Conservation (phyloP, 2,888 invertebrate genomes). For the Lymantria monacha region DNA sequence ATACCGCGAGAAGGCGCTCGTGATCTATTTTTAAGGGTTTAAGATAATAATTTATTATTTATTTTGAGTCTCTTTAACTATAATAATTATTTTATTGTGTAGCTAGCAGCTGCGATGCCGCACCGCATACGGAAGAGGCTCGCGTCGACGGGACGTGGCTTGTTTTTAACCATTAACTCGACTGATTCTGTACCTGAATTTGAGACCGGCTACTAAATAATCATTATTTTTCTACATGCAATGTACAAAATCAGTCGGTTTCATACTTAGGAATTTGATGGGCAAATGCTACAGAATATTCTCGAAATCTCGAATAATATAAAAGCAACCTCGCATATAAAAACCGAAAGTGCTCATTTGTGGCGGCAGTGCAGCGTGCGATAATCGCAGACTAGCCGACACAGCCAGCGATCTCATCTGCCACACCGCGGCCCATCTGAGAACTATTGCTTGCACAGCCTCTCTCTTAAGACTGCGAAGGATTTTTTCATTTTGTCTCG, state of each 20-base stretch:
- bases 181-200: slow-evolving; percentile 47
- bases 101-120: slow-evolving; percentile 73
- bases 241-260: slow-evolving; percentile 52
- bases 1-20: slow-evolving; percentile 82
- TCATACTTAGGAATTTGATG: slow-evolving; percentile 54
- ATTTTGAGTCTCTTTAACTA: slow-evolving; percentile 82
- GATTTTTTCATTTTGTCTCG: slow-evolving; percentile 70
- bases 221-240: slow-evolving; percentile 7
- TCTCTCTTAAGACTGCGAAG: slow-evolving; percentile 50
- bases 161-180: slow-evolving; percentile 45
- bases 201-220: slow-evolving; percentile 20
- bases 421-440: slow-evolving; percentile 51
- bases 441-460: slow-evolving; percentile 45
- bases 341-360: slow-evolving; percentile 41
- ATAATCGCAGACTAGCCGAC: slow-evolving; percentile 40
- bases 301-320: slow-evolving; percentile 29
- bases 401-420: slow-evolving; percentile 49
- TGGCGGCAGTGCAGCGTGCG: slow-evolving; percentile 36
- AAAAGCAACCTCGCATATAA: slow-evolving; percentile 21
- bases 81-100: slow-evolving; percentile 71
- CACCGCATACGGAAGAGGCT: slow-evolving; percentile 77
- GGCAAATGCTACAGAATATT: slow-evolving; percentile 35
- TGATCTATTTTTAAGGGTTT: slow-evolving; percentile 82
- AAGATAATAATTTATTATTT: slow-evolving; percentile 83
- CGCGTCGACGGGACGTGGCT: slow-evolving; percentile 74